Evolutionary conservation across 2,113 vertebrate genomes (phyloP), one percentile per base, ranked within the genome.

Genomic region (Calyptomena viridis): DNA sequence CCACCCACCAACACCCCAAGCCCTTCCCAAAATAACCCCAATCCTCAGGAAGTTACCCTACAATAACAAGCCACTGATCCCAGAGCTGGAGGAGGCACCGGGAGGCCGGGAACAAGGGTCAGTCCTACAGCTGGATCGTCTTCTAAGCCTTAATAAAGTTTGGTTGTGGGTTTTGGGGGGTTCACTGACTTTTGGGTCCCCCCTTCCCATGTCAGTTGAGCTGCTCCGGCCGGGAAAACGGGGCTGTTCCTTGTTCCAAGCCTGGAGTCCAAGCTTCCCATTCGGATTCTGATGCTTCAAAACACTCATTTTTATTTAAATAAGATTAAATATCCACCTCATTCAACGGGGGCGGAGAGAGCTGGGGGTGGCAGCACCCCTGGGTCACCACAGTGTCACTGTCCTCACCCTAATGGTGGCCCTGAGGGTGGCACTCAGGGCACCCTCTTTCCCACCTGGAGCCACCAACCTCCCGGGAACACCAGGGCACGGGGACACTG

Each of bases 141-240:
- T 55, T 78, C 79, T 14, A 27, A 37, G 14, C 56, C 62, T 49
- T 21, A 7, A 28, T 12, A 6, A 81, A 40, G 24, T 30, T 13
- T 31, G 22, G 17, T 2, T 12, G 44, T 3, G 33, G 30, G 1
- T 16, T 42, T 83, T 8, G 33, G 18, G 16, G 82, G 39, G 0
- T 17, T 58, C 13, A 14, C 16, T 77, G 60, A n/a, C 40, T 17
- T 24, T 31, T 8, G 0, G 18, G 37, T 30, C 4, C 7, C 46
- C 31, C 11, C 20, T 14, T 16, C 67, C 68, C 1, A 0, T 6
- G 5, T 7, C 3, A 13, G 28, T 39, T 0, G 0, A 0, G 6
- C 76, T 2, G 58, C 19, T 87, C 82, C 1, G 0, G 3, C 9
- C 0, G 1, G 47, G 74, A 87, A 67, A 75, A n/a, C 0, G 11